A percentile compares a stretch with the other conserved stretches of the same genome.
Conservation (phyloP, 2,888 invertebrate genomes). For the Tetragonisca angustula region DNA sequence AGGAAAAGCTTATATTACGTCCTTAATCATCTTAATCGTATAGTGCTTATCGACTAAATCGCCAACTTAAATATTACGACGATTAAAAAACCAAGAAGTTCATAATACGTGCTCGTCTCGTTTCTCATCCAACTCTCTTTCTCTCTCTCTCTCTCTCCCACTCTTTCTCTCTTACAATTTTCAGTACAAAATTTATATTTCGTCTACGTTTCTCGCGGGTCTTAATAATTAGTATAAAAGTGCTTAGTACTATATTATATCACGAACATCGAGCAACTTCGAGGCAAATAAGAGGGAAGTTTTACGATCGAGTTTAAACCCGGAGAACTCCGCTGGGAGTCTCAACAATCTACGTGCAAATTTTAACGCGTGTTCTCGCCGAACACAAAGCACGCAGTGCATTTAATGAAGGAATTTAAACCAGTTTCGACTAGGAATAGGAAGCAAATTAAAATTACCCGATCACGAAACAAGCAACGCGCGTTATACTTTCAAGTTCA, state of each 20-base stretch:
- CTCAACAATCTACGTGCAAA: background rate
- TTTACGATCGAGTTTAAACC: background rate
- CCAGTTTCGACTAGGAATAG: background rate
- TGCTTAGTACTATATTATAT: constrained; percentile 38
- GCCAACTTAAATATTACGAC: constrained; percentile 31
- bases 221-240: constrained; percentile 55
- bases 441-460: background rate
- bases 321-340: background rate
- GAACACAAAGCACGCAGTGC: background rate
- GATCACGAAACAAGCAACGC: background rate
- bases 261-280: constrained; percentile 21
- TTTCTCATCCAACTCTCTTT: constrained; percentile 14
- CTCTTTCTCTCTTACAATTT: constrained; percentile 40
- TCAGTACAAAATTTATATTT: constrained; percentile 48
- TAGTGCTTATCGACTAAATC: constrained; percentile 41
- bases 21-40: constrained; percentile 40
- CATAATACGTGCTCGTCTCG: constrained; percentile 17
- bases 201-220: constrained; percentile 28
- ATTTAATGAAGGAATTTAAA: constrained; percentile 28
- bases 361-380: background rate
- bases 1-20: constrained; percentile 49
- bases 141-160: constrained; percentile 6
- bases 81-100: constrained; percentile 12
- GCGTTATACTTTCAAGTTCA: background rate
- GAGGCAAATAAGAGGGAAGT: background rate